Evolutionary conservation across 2,888 invertebrate species (phyloP), one percentile per base, ranked within the genome.

Genomic region (Acronicta leporina): DNA sequence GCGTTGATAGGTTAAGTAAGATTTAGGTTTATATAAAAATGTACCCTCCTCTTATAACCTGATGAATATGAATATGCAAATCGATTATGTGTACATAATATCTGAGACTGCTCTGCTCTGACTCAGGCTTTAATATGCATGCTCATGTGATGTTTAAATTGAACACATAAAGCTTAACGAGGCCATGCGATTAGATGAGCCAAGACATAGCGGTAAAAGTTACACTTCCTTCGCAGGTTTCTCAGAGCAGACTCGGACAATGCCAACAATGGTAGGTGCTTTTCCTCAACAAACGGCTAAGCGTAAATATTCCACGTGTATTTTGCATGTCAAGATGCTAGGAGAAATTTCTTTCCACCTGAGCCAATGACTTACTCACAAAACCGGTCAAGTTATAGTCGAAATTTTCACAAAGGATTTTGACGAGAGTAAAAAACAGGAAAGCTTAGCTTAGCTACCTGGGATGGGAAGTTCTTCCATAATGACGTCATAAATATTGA

Each of bases 201-300:
- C 56, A 58, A 64, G 66, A 58, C 63, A 71, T 43, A 20, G 41
- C 49, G 52, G 35, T 42, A 53, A 57, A 75, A 64, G 59, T 51
- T 65, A 52, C 33, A 62, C 27, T 59, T 40, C 45, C 51, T 62
- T 52, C 15, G 25, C 61, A 44, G 52, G 47, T 48, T 60, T 50
- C 71, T 74, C 66, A 46, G 57, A 49, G 35, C 41, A 74, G 78
- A 80, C 68, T 79, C 77, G 69, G 55, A 72, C 60, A 75, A 79
- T 73, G 73, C 70, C 62, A 71, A 48, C 55, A 66, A 57, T 47
- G 11, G 59, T 43, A 50, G 45, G 43, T 62, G 50, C 45, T 59
- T 43, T 27, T 44, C 52, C 47, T 25, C 43, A 65, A 64, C 38
- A 74, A 63, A 63, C 38, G 49, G 49, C 20, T 42, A 47, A 60